These are phyloP conservation scores for Glyphotaelius pellucidus DNA, from an alignment of 2,888 invertebrate genomes.

Conservation along the genomic window DNA sequence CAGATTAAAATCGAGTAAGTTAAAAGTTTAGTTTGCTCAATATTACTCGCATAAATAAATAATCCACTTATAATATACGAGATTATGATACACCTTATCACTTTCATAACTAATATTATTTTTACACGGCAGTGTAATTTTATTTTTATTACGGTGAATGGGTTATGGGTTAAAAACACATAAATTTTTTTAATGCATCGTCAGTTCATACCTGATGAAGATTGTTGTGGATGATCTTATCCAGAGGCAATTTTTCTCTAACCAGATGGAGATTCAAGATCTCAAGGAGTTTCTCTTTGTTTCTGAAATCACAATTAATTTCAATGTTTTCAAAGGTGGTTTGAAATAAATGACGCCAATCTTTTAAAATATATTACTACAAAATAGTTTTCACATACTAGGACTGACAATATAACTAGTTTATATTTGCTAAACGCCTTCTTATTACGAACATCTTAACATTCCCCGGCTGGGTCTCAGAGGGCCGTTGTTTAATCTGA, in stretches of 20 bases:
- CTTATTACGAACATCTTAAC: no score
- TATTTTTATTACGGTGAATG: neutral
- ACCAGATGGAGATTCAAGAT: slow-evolving; percentile 91
- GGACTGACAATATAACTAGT: neutral
- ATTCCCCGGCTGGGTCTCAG: no score
- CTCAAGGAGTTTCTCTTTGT: slow-evolving; percentile 84
- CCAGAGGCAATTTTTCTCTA: slow-evolving; percentile 84
- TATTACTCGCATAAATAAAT: neutral
- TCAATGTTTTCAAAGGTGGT: neutral
- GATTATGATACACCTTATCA: neutral
- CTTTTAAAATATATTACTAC: neutral
- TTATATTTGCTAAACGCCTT: no score
- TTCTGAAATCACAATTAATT: slow-evolving; percentile 71
- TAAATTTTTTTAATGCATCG: neutral
- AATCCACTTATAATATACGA: neutral
- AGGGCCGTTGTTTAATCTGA: no score
- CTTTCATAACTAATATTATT: neutral
- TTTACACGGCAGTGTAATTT: neutral
- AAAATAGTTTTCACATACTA: neutral
- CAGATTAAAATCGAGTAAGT: neutral
- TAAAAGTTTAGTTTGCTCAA: neutral
- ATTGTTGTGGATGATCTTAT: slow-evolving; percentile 85
- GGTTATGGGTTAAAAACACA: neutral
- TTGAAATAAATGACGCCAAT: neutral
- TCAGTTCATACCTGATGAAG: slow-evolving; percentile 80